Evolutionary conservation across 1,140 invertebrate genomes (phyloP).

Genomic region (Spodoptera litura): DNA sequence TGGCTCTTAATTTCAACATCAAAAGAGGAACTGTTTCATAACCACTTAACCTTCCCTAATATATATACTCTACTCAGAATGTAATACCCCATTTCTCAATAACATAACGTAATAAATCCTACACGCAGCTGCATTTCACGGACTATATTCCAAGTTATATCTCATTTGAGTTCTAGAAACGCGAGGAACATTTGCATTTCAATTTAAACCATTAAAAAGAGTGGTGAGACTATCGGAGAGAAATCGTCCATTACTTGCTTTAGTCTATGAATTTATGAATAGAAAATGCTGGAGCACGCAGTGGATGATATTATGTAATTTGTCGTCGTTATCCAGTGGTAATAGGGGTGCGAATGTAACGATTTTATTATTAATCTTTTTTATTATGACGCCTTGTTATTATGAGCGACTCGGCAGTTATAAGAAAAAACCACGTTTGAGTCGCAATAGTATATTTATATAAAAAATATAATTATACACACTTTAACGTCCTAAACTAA

Average conservation of each 20-base stretch:
- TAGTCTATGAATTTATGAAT: constrained; percentile 53
- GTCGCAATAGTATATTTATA: no score
- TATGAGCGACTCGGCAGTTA: no score
- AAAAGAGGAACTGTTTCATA: neutral
- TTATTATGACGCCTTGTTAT: no score
- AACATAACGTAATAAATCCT: neutral
- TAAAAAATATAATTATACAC: no score
- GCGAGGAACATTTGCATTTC: constrained; percentile 34
- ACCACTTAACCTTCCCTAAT: no score
- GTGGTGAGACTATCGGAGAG: constrained; percentile 30
- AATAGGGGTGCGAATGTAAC: neutral
- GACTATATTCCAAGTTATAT: constrained; percentile 6
- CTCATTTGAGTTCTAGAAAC: constrained; percentile 22
- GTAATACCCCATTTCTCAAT: neutral
- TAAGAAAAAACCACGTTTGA: no score
- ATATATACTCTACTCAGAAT: neutral
- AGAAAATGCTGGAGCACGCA: constrained; percentile 22
- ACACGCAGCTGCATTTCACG: constrained; percentile 19
- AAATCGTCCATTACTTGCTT: constrained; percentile 40
- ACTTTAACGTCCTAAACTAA: no score
- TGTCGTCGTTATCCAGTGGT: constrained; percentile 2
- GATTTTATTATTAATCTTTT: no score
- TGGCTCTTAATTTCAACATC: no score
- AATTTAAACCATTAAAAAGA: constrained; percentile 44
- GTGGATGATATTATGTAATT: constrained; percentile 25